phyloP scores from a whole-genome alignment of 2,888 invertebrate genomes.

The Nyleta sp. region DNA sequence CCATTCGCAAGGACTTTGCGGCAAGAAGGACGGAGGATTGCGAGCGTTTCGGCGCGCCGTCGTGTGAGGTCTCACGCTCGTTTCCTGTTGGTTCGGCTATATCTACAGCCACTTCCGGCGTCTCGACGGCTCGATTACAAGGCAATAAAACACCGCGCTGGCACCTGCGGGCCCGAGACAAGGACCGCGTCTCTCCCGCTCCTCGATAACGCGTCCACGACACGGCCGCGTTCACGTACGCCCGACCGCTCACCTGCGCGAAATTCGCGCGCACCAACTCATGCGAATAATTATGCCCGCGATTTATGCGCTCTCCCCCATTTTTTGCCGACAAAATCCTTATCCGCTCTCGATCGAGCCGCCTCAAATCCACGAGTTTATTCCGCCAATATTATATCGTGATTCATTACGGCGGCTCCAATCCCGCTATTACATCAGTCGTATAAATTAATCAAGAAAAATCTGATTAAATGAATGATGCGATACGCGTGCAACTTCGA shows the following conservation, averaged over 20 bases:
- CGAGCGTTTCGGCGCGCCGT: constrained; percentile 39
- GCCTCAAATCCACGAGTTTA: too few relatives aligned
- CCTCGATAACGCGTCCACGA: too few relatives aligned
- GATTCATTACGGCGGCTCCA: too few relatives aligned
- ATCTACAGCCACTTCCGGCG: constrained; percentile 77
- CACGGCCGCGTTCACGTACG: too few relatives aligned
- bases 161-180: constrained; percentile 75
- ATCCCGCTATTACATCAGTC: too few relatives aligned
- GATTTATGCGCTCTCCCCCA: not conserved
- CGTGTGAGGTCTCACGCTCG: constrained; percentile 70
- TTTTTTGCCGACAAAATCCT: too few relatives aligned
- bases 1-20: constrained; percentile 34
- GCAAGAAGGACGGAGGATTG: constrained; percentile 41
- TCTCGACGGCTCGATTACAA: constrained; percentile 76
- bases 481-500: too few relatives aligned
- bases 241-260: constrained; percentile 40
- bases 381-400: too few relatives aligned
- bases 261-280: constrained; percentile 37
- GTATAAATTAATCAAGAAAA: too few relatives aligned
- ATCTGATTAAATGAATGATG: too few relatives aligned
- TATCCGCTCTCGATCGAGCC: too few relatives aligned
- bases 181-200: constrained; percentile 57
- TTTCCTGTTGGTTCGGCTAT: constrained; percentile 72
- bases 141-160: constrained; percentile 75
- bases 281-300: constrained; percentile 22